Percentiles rank a stretch among this genome's conserved stretches.
Evolutionary conservation across 2,888 invertebrate species (phyloP).

Genomic region (Leucophora obtusa): DNA sequence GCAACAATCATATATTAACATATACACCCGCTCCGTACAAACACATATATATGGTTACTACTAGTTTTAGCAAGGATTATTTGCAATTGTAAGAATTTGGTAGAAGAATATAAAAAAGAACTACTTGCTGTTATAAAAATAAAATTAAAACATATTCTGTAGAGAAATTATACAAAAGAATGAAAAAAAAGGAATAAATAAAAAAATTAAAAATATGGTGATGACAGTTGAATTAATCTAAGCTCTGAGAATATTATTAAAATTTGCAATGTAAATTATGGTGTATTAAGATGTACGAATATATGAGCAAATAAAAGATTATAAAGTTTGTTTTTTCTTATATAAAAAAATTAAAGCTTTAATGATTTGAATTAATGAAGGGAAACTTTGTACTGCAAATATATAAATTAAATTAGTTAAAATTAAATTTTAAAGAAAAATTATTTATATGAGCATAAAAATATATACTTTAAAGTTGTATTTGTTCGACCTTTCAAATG

Average conservation of each 20-base stretch:
- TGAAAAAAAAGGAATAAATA: not conserved
- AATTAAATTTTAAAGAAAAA: no score
- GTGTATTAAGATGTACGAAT: not conserved
- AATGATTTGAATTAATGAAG: no score
- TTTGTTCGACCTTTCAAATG: no score
- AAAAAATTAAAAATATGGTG: slow-evolving; percentile 18
- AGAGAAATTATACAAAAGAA: slow-evolving; percentile 11
- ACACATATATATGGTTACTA: not conserved
- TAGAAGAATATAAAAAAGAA: not conserved
- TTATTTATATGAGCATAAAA: no score
- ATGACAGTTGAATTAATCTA: slow-evolving; percentile 42
- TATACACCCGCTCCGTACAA: not conserved
- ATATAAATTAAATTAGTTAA: no score
- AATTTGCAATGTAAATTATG: slow-evolving; percentile 31
- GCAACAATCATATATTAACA: slow-evolving; percentile 5
- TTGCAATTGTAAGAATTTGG: not conserved
- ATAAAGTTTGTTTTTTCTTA: no score
- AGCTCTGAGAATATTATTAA: slow-evolving; percentile 8
- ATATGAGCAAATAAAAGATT: not conserved
- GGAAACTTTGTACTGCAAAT: no score
- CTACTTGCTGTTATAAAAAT: slow-evolving; percentile 2
- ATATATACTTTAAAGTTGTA: no score
- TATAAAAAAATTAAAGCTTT: no score
- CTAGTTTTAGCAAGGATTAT: not conserved
- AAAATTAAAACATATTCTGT: slow-evolving; percentile 20